Percentiles rank a stretch among this genome's conserved stretches.
Conservation (phyloP, 2,113 vertebrate species). For the Anolis carolinensis region DNA sequence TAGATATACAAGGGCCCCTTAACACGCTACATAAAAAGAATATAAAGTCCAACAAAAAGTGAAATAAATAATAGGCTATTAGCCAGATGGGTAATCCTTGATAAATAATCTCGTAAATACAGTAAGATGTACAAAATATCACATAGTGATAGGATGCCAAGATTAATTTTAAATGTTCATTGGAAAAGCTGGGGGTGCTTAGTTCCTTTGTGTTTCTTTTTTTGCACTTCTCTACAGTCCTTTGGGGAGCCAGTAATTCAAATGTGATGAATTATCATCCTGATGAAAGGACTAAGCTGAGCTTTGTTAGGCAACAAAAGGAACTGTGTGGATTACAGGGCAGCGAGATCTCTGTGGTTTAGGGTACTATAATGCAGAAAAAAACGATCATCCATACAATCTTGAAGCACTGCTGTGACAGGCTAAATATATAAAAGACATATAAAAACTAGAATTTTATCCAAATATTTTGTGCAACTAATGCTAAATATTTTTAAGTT, state of each 20-base stretch:
- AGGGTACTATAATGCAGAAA: conserved; percentile 80
- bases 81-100: conserved; percentile 87
- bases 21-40: conserved; percentile 83
- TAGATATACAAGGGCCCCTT: conserved; percentile 81
- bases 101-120: conserved; percentile 93
- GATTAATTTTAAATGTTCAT: conserved; percentile 86
- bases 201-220: conserved; percentile 78
- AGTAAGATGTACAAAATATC: conserved; percentile 97
- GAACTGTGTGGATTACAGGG: conserved; percentile 76
- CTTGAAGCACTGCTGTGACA: conserved; percentile 87
- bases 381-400: conserved; percentile 80
- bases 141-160: conserved; percentile 95
- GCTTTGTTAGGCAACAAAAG: conserved; percentile 81
- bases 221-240: conserved; percentile 78
- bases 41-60: conserved; percentile 87
- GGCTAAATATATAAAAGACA: conserved; percentile 93
- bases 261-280: conserved; percentile 81
- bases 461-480: conserved; percentile 90
- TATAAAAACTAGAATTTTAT: conserved; percentile 99
- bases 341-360: conserved; percentile 80
- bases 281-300: conserved; percentile 80
- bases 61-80: conserved; percentile 93
- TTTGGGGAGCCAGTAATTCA: conserved; percentile 79
- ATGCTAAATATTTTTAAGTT: conserved; percentile 86
- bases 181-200: conserved; percentile 59